Evolutionary conservation across 2,113 vertebrate species (phyloP), one percentile per base, ranked within the genome.

Genomic region (Leiothrix lutea): DNA sequence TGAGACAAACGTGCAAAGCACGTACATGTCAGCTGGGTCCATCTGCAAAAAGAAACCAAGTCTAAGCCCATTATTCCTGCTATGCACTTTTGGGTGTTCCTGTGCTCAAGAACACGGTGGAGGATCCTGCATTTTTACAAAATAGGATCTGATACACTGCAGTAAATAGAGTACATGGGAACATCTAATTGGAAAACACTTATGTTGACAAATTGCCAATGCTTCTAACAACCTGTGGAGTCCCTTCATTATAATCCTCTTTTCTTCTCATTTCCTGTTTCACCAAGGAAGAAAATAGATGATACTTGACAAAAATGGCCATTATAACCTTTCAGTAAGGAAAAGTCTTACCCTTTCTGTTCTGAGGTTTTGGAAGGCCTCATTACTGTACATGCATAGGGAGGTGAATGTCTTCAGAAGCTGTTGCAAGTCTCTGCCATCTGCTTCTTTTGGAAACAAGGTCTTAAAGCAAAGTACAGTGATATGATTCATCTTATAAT

Each of bases 381-480:
- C 42, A 38, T 72, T 50, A 82, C 44, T 94, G 50, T 65, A 42
- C 3, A 19, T 81, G 66, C 40, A 9, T 33, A 78, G 42, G 60
- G 81, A 96, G 80, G 80, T 74, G 14, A 80, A 88, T 58, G 48
- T 51, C 45, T 72, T 79, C 70, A 80, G 83, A 91, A 86, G 60
- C 54, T 20, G 28, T 44, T 84, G 94, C 66, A 90, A 94, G 88
- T 45, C 38, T 84, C 42, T n/a, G 36, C 91, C 95, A 97, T 92
- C 96, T 97, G 95, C 88, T 97, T 93, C 67, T 94, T 90, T 85
- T 71, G 86, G 85, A 94, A 95, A 94, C 69, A 85, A 70, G 8
- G 88, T 92, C 79, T 92, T 89, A 86, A 92, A 90, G 77, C 84
- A 88, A 82, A 90, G 45, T 5, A 60, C 54, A 85, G 72, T 94